Percentiles rank a stretch among this genome's conserved stretches.
Conservation (phyloP, 2,888 invertebrate genomes). For the Caenorhabditis zanzibari region DNA sequence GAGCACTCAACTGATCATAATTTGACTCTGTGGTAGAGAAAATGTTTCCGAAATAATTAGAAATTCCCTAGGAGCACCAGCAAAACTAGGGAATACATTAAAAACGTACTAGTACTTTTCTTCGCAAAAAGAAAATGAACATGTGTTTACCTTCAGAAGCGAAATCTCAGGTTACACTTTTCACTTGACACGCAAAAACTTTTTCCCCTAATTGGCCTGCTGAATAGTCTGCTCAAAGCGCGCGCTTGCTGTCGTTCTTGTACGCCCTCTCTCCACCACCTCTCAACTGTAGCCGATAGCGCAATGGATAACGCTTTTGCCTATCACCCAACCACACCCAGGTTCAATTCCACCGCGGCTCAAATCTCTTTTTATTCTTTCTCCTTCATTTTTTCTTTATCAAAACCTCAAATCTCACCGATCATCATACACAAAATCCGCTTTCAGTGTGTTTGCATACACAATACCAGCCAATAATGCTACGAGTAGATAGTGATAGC, state of each 20-base stretch:
- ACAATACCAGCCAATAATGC: constrained; percentile 45
- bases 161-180: constrained; percentile 25
- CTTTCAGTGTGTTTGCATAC: constrained; percentile 63
- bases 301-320: neutral
- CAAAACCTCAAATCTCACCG: constrained; percentile 59
- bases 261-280: neutral
- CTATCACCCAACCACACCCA: neutral
- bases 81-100: constrained; percentile 24
- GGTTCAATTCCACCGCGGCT: neutral
- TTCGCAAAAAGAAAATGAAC: neutral
- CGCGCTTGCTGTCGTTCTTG: neutral
- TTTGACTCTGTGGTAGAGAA: neutral
- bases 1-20: constrained; percentile 42
- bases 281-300: neutral
- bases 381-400: constrained; percentile 14
- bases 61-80: neutral
- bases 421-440: constrained; percentile 75
- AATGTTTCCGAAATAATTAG: constrained; percentile 41
- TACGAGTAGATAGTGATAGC: constrained; percentile 48
- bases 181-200: constrained; percentile 4
- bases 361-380: neutral
- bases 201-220: constrained; percentile 7
- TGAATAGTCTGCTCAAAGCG: neutral
- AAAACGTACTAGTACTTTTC: constrained; percentile 31
- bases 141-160: neutral